phyloP scores from a whole-genome alignment of 2,797 vertebrate species.

The Anguilla anguilla region DNA sequence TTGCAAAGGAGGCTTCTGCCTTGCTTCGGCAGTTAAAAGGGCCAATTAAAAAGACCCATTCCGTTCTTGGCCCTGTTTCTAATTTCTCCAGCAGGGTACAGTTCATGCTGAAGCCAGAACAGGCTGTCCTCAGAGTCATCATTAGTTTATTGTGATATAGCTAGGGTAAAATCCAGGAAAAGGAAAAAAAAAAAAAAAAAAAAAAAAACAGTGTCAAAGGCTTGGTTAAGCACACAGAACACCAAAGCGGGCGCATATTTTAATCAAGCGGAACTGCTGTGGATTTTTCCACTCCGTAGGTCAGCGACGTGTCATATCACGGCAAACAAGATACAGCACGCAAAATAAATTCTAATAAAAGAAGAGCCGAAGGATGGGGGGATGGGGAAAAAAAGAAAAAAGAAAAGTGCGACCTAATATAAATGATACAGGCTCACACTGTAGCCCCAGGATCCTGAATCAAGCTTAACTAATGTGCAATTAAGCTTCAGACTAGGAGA shows the following conservation, averaged over 20 bases:
- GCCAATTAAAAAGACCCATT: constrained; percentile 71
- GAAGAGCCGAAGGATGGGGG: constrained; percentile 49
- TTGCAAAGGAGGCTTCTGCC: constrained; percentile 63
- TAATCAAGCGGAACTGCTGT: constrained; percentile 54
- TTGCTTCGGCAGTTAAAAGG: constrained; percentile 67
- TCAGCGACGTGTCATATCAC: constrained; percentile 47
- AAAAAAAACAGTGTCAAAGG: constrained; percentile 58
- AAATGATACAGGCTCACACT: constrained; percentile 67
- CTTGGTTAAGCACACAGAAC: constrained; percentile 46
- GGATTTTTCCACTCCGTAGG: constrained; percentile 48
- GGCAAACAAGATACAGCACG: constrained; percentile 54
- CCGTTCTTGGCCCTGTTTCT: constrained; percentile 61
- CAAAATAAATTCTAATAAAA: constrained; percentile 58
- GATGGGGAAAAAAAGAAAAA: not conserved
- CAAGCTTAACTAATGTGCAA: constrained; percentile 80
- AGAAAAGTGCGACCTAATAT: constrained; percentile 60
- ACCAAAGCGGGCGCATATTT: constrained; percentile 38
- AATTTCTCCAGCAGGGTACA: constrained; percentile 52
- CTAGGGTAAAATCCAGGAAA: not conserved
- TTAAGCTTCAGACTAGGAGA: constrained; percentile 77
- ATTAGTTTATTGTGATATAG: constrained; percentile 56
- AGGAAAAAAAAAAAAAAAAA: constrained; percentile 35
- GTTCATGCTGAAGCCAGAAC: constrained; percentile 18
- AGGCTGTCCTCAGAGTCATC: constrained; percentile 60
- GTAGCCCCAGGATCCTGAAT: constrained; percentile 72